These are phyloP conservation scores for Rhineura floridana DNA, from an alignment of 2,113 vertebrate genomes.

Conservation along the genomic window DNA sequence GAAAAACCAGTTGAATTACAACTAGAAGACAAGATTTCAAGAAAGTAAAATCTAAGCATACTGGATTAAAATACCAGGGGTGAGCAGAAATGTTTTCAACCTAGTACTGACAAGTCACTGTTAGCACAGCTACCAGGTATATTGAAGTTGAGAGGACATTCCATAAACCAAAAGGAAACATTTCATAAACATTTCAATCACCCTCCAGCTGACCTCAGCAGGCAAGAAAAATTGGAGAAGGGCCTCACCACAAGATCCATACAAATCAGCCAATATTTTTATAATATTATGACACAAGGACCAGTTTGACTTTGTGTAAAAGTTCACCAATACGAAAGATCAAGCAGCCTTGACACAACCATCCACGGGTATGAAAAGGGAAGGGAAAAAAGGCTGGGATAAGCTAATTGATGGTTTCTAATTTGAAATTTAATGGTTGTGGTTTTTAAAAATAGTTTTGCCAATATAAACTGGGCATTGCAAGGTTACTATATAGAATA, in stretches of 20 bases:
- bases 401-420: neutral
- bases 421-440: neutral
- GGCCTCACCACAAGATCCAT: neutral
- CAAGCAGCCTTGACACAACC: neutral
- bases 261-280: neutral
- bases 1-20: neutral
- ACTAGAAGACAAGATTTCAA: neutral
- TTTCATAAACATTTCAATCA: too few species aligned
- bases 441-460: neutral
- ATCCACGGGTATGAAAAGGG: neutral
- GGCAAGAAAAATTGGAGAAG: neutral
- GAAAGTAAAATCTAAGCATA: neutral
- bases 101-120: too few species aligned
- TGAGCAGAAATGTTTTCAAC: neutral
- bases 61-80: neutral
- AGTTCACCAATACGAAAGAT: too few species aligned
- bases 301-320: neutral
- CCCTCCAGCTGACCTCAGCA: neutral
- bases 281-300: neutral
- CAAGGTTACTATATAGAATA: neutral
- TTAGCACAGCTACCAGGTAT: neutral
- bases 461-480: neutral
- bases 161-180: too few species aligned
- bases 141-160: neutral
- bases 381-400: neutral